phyloP scores from a whole-genome alignment of 2,888 invertebrate species.

The Nymphalis c-album region DNA sequence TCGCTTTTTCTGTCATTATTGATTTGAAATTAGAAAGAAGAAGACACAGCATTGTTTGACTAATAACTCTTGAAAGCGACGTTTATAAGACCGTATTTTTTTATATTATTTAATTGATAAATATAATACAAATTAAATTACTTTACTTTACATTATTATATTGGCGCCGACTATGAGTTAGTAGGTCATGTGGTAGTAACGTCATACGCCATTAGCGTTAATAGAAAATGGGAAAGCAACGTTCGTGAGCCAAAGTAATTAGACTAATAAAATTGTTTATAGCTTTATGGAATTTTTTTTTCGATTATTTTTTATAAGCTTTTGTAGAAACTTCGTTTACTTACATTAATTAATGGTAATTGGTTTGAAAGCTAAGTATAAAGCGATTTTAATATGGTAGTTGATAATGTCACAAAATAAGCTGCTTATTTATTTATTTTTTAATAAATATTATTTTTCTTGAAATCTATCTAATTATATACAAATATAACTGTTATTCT shows the following conservation, averaged over 20 bases:
- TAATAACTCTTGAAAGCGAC: no score
- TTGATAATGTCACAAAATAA: no score
- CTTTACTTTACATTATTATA: slow-evolving; percentile 9
- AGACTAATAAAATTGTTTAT: background rate
- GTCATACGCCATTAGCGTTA: slow-evolving; percentile 47
- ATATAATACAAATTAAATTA: background rate
- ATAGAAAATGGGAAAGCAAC: slow-evolving; percentile 32
- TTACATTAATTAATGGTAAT: background rate
- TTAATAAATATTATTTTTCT: no score
- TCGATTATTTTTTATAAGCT: background rate
- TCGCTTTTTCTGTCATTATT: no score
- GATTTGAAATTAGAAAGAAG: no score
- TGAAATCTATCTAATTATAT: no score
- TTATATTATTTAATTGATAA: background rate
- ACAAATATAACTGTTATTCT: no score
- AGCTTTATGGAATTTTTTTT: background rate
- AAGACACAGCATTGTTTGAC: no score
- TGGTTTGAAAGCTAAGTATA: background rate
- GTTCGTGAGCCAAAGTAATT: slow-evolving; percentile 16
- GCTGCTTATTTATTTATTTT: no score
- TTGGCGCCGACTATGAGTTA: slow-evolving; percentile 39
- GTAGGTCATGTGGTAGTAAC: slow-evolving; percentile 41
- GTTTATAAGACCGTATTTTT: no score
- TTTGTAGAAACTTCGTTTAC: no score
- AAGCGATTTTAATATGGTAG: background rate